These are phyloP conservation scores for Tetraneura akinire DNA, from an alignment of 1,140 invertebrate species.

Conservation along the genomic window DNA sequence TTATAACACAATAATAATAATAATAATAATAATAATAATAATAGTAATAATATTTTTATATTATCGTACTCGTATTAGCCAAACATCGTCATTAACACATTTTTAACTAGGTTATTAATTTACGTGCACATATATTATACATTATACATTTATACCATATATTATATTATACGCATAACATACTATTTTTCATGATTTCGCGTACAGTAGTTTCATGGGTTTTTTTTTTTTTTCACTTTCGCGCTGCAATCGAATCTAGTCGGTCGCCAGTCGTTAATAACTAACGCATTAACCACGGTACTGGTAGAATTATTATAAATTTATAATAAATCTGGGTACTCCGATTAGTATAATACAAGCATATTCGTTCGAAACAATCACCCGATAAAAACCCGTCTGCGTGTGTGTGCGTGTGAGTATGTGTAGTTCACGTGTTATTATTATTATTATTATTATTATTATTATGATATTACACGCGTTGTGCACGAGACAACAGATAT, in stretches of 20 bases:
- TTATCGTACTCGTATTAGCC: too few species aligned
- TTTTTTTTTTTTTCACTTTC: conserved; percentile 11
- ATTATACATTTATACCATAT: not conserved
- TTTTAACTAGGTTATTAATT: conserved; percentile 15
- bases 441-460: too few species aligned
- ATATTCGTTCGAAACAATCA: not conserved
- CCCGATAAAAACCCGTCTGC: conserved; percentile 1
- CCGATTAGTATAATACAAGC: not conserved
- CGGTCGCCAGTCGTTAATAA: not conserved
- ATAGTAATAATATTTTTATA: too few species aligned
- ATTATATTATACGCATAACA: not conserved
- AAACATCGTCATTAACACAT: conserved; percentile 1
- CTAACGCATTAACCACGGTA: not conserved
- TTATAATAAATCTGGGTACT: not conserved
- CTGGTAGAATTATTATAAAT: not conserved
- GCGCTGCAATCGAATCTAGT: conserved; percentile 32
- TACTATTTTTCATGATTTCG: not conserved
- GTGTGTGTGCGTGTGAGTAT: not conserved
- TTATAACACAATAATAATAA: not conserved
- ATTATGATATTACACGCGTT: too few species aligned
- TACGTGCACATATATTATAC: not conserved
- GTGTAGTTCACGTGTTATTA: too few species aligned
- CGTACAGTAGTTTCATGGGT: not conserved
- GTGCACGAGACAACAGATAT: too few species aligned
- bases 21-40: too few species aligned